phyloP scores from a whole-genome alignment of 2,888 invertebrate species.

The Eretmocerus hayati region DNA sequence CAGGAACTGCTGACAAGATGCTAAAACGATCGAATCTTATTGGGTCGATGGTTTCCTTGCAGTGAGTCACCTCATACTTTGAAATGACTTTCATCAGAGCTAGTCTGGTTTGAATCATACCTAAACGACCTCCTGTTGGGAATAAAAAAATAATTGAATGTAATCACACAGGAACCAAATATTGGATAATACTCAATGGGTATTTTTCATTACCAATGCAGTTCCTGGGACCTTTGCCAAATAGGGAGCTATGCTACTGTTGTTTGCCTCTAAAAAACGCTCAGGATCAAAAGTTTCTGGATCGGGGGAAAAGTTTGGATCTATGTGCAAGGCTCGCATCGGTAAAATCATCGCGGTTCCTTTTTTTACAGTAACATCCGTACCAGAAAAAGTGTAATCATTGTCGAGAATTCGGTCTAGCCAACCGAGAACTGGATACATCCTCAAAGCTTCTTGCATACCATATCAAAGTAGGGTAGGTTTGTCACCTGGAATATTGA shows the following conservation, averaged over 20 bases:
- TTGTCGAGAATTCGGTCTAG: neutral
- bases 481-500: conserved; percentile 1
- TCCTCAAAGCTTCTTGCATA: conserved; percentile 23
- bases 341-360: conserved; percentile 25
- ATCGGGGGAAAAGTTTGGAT: conserved; percentile 29
- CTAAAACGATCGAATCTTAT: conserved; percentile 27
- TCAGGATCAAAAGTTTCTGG: conserved; percentile 31
- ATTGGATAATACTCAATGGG: too few species aligned
- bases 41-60: conserved; percentile 29
- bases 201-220: conserved; percentile 39
- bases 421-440: neutral
- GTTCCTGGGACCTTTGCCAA: conserved; percentile 40
- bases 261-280: conserved; percentile 26
- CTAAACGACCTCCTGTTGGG: conserved; percentile 31
- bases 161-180: neutral
- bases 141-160: neutral
- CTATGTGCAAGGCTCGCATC: conserved; percentile 27
- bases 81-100: conserved; percentile 31
- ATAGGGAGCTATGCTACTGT: conserved; percentile 27
- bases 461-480: conserved; percentile 34
- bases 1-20: conserved; percentile 23
- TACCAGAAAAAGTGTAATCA: conserved; percentile 34
- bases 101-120: conserved; percentile 34
- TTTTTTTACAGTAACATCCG: conserved; percentile 26
- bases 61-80: conserved; percentile 29